phyloP scores from a whole-genome alignment of 2,113 vertebrate species.

The Malurus melanocephalus region DNA sequence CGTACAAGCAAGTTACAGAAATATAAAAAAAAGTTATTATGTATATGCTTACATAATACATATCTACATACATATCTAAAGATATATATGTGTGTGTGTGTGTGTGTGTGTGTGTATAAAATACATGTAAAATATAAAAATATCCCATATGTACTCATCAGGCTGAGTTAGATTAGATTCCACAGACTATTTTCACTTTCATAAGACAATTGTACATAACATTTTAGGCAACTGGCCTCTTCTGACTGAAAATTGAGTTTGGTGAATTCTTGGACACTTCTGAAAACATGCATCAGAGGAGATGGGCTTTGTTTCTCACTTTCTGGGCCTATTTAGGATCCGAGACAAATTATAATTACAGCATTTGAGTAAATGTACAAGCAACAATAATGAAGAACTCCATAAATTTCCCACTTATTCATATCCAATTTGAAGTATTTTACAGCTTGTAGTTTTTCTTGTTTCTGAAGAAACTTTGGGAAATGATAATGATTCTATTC shows the following conservation, averaged over 20 bases:
- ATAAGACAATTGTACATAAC: neutral
- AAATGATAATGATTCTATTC: neutral
- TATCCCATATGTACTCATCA: neutral
- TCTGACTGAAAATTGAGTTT: neutral
- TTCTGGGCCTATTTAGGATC: neutral
- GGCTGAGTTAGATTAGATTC: neutral
- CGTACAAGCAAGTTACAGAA: neutral
- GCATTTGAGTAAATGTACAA: neutral
- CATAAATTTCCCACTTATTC: neutral
- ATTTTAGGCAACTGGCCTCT: neutral
- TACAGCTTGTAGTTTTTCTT: neutral
- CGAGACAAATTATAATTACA: neutral
- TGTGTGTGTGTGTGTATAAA: neutral
- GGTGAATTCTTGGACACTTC: neutral
- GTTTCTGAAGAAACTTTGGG: neutral
- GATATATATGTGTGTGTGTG: neutral
- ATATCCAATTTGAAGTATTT: neutral
- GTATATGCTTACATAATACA: neutral
- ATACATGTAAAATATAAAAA: neutral
- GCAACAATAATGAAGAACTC: neutral
- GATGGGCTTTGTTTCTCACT: neutral
- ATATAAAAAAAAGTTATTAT: neutral
- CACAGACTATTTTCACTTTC: neutral
- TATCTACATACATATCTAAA: neutral
- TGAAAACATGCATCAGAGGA: neutral